These are phyloP conservation scores for Hycleus phaleratus DNA, from an alignment of 1,140 invertebrate species.

Conservation along the genomic window DNA sequence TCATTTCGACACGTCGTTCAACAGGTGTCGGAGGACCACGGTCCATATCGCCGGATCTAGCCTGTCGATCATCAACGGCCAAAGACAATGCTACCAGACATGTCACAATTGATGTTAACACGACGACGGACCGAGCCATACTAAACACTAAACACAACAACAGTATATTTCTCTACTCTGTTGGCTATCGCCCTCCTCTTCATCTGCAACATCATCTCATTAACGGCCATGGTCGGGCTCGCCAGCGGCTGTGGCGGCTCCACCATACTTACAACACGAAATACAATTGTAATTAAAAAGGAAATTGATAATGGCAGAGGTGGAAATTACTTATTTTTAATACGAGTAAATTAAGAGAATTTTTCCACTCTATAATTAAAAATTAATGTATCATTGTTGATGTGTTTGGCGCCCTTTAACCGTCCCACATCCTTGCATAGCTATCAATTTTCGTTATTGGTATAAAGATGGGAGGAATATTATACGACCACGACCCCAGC, in stretches of 20 bases:
- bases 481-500: constrained; percentile 20
- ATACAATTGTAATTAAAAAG: no score
- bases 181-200: constrained; percentile 10
- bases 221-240: constrained; percentile 8
- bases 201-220: constrained; percentile 19
- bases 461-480: constrained; percentile 7
- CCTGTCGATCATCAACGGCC: constrained; percentile 25
- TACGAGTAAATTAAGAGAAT: no score
- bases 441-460: constrained; percentile 12
- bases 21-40: constrained; percentile 24
- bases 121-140: constrained; percentile 35
- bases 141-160: constrained; percentile 13
- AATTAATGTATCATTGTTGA: no score
- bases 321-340: no score
- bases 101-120: constrained; percentile 26
- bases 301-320: no score
- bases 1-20: constrained; percentile 56
- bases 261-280: no score
- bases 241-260: not conserved
- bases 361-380: no score
- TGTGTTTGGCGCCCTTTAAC: not conserved
- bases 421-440: constrained; percentile 4
- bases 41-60: constrained; percentile 28
- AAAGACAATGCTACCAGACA: constrained; percentile 21
- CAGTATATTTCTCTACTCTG: no score